Evolutionary conservation across 2,888 invertebrate species (phyloP), one percentile per base, ranked within the genome.

Genomic region (Conchocele bisecta): DNA sequence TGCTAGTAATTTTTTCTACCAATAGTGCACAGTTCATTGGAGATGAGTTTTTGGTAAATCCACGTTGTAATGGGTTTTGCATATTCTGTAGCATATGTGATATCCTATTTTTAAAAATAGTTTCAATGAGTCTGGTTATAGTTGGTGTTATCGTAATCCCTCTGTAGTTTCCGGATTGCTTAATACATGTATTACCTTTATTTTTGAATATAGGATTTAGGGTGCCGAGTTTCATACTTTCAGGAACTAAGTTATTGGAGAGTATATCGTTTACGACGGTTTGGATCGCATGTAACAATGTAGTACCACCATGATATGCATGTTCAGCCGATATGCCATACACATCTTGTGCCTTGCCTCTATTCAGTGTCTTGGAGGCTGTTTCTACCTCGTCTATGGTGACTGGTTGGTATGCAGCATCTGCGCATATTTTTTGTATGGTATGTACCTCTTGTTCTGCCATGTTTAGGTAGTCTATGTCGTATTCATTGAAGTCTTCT

Each of bases 21-120:
- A 50, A 33, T 20, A 50, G n/a, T 7, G 29, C 50, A n/a, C 50
- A 50, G 15, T 50, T 50, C 50, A 29, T 50, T n/a, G 50, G 50
- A 4, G 50, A 50, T 3, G 50, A 50, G n/a, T 50, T 50, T 17
- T 26, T 20, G 4, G 50, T 28, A 50, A 50, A 29, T 50, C 50
- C 50, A n/a, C 50, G n/a, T 50, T 50, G 50, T 5, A 50, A 33
- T 3, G 50, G 29, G 29, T 50, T 50, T 33, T 50, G 50, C 17
- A 31, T 26, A 31, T 50, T 20, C 7, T n/a, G 26, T 50, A 50
- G 20, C 31, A 28, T 17, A n/a, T 15, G 22, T 22, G 28, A n/a
- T 31, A 50, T 50, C 31, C 50, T 26, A 33, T n/a, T 31, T 20
- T 50, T 50, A n/a, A 50, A 28, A 17, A 50, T n/a, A 31, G 50